These are phyloP conservation scores for Cotesia chilonis DNA, from an alignment of 1,140 invertebrate genomes.

Conservation along the genomic window DNA sequence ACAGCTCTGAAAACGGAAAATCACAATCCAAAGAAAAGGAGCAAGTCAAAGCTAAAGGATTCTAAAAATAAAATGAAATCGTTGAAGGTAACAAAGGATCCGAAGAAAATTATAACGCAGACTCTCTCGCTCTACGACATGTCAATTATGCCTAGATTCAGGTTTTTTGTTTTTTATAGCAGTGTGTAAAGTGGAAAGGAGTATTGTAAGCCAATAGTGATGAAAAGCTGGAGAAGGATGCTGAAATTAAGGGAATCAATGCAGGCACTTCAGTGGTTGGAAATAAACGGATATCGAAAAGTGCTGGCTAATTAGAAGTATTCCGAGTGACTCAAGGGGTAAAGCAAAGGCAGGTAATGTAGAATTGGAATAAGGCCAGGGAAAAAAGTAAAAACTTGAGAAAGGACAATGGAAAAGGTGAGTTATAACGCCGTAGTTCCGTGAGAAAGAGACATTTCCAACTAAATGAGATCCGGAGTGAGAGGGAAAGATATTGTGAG, in stretches of 20 bases:
- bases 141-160: not conserved
- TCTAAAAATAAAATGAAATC: too few species aligned
- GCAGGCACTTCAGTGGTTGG: conserved; percentile 25
- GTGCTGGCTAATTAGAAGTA: conserved; percentile 58
- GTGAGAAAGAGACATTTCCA: not conserved
- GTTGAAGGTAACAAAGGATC: too few species aligned
- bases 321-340: conserved; percentile 39
- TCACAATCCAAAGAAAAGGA: too few species aligned
- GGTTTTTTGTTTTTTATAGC: not conserved
- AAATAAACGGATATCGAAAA: conserved; percentile 52
- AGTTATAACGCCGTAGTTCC: not conserved
- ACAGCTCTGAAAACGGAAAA: too few species aligned
- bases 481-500: conserved; percentile 21
- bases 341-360: not conserved
- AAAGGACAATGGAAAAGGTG: not conserved
- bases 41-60: too few species aligned
- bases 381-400: not conserved
- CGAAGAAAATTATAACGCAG: too few species aligned
- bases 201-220: not conserved
- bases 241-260: conserved; percentile 19
- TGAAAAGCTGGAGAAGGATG: conserved; percentile 16
- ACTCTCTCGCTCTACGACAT: too few species aligned
- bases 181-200: not conserved
- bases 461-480: not conserved
- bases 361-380: conserved; percentile 1